Evolutionary conservation across 2,797 vertebrate genomes (phyloP), one percentile per base, ranked within the genome.

Genomic region (Sebastes variabilis): DNA sequence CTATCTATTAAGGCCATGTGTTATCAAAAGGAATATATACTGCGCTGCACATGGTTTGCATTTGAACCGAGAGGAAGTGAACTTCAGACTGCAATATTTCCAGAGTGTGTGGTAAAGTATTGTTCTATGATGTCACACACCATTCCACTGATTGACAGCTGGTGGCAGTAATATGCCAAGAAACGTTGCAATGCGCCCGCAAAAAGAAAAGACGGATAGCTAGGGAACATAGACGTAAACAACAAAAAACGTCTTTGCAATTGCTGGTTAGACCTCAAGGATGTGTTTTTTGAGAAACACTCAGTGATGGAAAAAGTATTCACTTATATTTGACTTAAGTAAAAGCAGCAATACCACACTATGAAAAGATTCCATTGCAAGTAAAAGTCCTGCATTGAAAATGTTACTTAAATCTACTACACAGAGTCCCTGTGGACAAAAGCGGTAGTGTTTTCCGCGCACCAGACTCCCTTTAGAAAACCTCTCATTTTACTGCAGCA

Each of bases 1-100:
- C 29, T 0, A 42, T 77, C 71, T 80, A 74, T 82, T 72, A 34
- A 70, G 65, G 68, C 78, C 77, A 59, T 66, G 75, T 76, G 84
- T 83, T 83, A 88, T 84, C 86, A 85, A 74, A 70, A 66, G 69
- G 56, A 75, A 75, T 52, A 67, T 54, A 84, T 55, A 67, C 69
- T 58, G 49, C 4, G 73, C 46, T 60, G 72, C 74, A 69, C 46
- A 64, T 66, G 75, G 77, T 83, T 83, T 79, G 70, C 24, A 30
- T 89, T 77, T 83, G 16, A 72, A 67, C 60, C 10, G 70, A 56
- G 77, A 13, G 66, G 72, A 72, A 29, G 67, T 52, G 54, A 83
- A 76, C 36, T 75, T 80, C 49, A 70, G 22, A 42, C 13, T 73
- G 58, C 54, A 56, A 59, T 24, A 8, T 38, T 42, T 24, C 55